A percentile compares a stretch with the other conserved stretches of the same genome.
phyloP scores from a whole-genome alignment of 2,113 vertebrate species.

The Cyphomyrus plagiostoma region DNA sequence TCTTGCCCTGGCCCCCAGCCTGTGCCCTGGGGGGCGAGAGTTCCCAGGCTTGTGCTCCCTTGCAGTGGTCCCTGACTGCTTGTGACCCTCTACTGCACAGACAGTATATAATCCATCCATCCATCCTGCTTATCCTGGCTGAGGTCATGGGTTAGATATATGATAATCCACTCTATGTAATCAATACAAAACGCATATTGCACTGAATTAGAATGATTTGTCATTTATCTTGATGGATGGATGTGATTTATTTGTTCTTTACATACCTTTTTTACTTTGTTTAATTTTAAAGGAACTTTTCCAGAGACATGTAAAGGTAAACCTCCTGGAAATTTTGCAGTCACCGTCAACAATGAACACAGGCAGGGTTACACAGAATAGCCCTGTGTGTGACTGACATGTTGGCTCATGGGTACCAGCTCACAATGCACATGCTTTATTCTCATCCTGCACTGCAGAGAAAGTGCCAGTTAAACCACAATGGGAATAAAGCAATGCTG shows the following conservation, averaged over 20 bases:
- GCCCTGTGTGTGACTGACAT: neutral
- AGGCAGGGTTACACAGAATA: neutral
- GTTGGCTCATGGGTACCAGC: neutral
- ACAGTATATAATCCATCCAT: neutral
- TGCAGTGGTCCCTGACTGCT: neutral
- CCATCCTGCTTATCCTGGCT: neutral
- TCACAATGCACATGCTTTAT: neutral
- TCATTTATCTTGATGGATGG: neutral
- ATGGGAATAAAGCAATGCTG: neutral
- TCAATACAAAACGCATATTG: neutral
- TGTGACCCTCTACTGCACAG: neutral
- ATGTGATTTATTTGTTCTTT: neutral
- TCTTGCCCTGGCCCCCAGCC: neutral
- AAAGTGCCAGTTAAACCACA: neutral
- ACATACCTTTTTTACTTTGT: neutral
- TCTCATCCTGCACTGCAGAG: neutral
- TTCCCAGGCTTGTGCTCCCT: neutral
- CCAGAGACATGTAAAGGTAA: neutral
- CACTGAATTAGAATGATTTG: neutral
- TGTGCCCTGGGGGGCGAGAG: neutral
- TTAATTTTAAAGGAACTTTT: constrained; percentile 3
- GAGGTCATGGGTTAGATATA: neutral
- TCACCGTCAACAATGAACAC: neutral
- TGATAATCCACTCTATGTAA: neutral
- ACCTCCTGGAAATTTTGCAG: neutral